These are phyloP conservation scores for Oegoconia quadripuncta DNA, from an alignment of 2,888 invertebrate species.

Conservation along the genomic window DNA sequence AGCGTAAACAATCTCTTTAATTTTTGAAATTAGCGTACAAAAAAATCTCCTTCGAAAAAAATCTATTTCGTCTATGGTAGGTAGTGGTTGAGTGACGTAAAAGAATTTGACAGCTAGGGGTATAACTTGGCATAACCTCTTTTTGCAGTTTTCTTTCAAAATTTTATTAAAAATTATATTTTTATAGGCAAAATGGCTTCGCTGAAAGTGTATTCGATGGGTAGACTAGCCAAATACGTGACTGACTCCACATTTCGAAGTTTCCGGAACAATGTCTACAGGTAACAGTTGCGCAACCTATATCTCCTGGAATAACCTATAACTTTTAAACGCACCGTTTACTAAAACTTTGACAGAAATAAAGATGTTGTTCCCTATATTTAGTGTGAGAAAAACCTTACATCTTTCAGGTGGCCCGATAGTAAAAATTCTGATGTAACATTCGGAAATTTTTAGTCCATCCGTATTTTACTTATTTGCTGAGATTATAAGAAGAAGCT, in stretches of 20 bases:
- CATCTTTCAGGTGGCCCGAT: background rate
- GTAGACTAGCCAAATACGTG: constrained; percentile 67
- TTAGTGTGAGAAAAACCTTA: background rate
- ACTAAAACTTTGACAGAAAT: background rate
- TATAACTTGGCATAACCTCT: constrained; percentile 45
- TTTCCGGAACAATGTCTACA: constrained; percentile 58
- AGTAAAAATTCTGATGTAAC: background rate
- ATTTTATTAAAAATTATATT: too few relatives aligned
- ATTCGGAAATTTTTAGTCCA: too few relatives aligned
- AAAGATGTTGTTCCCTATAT: background rate
- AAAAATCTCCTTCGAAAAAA: too few relatives aligned
- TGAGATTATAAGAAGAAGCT: too few relatives aligned
- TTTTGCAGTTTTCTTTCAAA: too few relatives aligned
- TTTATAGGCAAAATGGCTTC: constrained; percentile 69
- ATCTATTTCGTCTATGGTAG: too few relatives aligned
- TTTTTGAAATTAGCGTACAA: too few relatives aligned
- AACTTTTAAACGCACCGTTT: constrained; percentile 9
- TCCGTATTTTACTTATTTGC: too few relatives aligned
- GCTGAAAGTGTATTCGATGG: constrained; percentile 66
- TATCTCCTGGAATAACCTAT: constrained; percentile 35
- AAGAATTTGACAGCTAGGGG: constrained; percentile 25
- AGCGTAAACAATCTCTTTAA: too few relatives aligned
- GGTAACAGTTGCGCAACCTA: constrained; percentile 75
- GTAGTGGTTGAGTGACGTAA: constrained; percentile 22
- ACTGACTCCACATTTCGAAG: constrained; percentile 66